Base-by-base conservation (phyloP, 2,888 invertebrate genomes). In the Philonicus albiceps region DNA sequence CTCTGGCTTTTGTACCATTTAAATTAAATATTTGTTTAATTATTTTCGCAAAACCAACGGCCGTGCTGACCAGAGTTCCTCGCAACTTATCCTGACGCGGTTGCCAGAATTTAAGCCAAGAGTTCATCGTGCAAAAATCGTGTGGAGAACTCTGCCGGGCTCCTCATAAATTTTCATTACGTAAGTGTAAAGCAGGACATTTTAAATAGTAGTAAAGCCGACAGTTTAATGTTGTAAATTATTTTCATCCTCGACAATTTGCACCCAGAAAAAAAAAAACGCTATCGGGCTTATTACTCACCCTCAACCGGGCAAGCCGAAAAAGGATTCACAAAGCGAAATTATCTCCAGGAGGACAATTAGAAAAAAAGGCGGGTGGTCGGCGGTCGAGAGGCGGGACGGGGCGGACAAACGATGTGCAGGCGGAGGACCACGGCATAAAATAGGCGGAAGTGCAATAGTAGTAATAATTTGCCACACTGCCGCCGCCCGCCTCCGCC, bases 161-260 rank as follows among this genome's bases (percentile, higher is more conserved):
- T 73, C 43, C 40, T 73, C 84, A 84, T 84, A 84, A 84, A 84
- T 84, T 84, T 84, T 84, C 84, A 84, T 84, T 84, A 84, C 84
- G 73, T 73, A 73, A 84, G 84, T 84, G 84, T 84, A 84, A 84
- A 84, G 84, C 84, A 84, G 84, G 84, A 84, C 84, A 84, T 84
- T 84, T 84, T 84, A 84, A 84, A 84, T 84, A 84, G 84, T 73
- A 84, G 84, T 86, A 86, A 87, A 87, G 85, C 87, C 84, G 87
- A 87, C 87, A 87, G 78, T 86, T 87, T 87, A 87, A 87, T 87
- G 87, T 87, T 86, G 87, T 87, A 87, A 87, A 87, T 87, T 87
- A 87, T 87, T 87, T 87, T 87, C 84, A 87, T 87, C 78, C 53
- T 75, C 78, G 72, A 72, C 84, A 84, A 84, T 84, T 72, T 84